These are phyloP conservation scores for Perccottus glenii DNA, from an alignment of 2,113 vertebrate species.

Conservation along the genomic window DNA sequence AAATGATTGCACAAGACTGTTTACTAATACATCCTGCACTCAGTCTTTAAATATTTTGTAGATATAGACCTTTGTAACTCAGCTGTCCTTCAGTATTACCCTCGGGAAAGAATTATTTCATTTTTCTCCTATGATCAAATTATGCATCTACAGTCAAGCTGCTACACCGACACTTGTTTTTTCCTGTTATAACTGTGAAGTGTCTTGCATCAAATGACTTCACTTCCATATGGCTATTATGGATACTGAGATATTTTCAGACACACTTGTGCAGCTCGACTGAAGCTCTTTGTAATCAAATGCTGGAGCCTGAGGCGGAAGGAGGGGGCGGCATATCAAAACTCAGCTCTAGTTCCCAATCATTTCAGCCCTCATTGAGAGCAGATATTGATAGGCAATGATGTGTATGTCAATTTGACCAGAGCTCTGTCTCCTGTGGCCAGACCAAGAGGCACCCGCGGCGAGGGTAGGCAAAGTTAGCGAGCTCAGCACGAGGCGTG, in stretches of 20 bases:
- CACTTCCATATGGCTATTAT: slow-evolving; percentile 44
- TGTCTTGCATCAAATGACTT: slow-evolving; percentile 43
- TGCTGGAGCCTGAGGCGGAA: slow-evolving; percentile 39
- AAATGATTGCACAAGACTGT: too few relatives aligned
- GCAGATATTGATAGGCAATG: slow-evolving; percentile 64
- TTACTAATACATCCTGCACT: too few relatives aligned
- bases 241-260: slow-evolving; percentile 59
- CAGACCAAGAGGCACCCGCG: slow-evolving; percentile 53
- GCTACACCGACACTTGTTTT: slow-evolving; percentile 18
- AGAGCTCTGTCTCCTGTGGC: slow-evolving; percentile 34
- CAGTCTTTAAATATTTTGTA: too few relatives aligned
- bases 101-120: background rate
- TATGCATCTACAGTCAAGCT: slow-evolving; percentile 31
- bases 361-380: slow-evolving; percentile 63
- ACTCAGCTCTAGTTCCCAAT: slow-evolving; percentile 55
- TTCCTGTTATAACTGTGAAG: slow-evolving; percentile 26
- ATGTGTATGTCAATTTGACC: slow-evolving; percentile 63
- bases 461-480: slow-evolving; percentile 12
- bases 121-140: slow-evolving; percentile 16
- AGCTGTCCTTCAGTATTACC: too few relatives aligned
- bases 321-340: slow-evolving; percentile 52
- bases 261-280: slow-evolving; percentile 36
- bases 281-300: slow-evolving; percentile 62
- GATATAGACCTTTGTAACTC: too few relatives aligned
- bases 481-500: slow-evolving; percentile 3